phyloP scores from a whole-genome alignment of 1,140 invertebrate genomes.

The Tribolium castaneum region DNA sequence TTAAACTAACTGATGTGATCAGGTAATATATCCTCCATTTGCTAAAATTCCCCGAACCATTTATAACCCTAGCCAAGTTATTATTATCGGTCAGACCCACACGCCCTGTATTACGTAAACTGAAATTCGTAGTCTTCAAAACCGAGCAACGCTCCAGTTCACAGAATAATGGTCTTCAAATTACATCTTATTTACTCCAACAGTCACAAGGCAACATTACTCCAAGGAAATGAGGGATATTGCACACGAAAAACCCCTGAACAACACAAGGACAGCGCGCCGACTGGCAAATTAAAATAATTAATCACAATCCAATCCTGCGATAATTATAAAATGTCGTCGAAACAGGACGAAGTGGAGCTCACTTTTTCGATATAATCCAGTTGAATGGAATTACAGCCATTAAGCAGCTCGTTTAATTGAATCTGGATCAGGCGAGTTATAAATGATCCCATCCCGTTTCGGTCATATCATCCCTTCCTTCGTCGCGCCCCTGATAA shows the following conservation, averaged over 20 bases:
- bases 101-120: neutral
- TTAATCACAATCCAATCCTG: neutral
- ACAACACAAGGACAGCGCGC: neutral
- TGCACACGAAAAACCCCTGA: neutral
- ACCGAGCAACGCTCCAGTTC: neutral
- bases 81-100: neutral
- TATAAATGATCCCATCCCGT: slow-evolving; percentile 30
- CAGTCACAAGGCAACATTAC: neutral
- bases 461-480: slow-evolving; percentile 32
- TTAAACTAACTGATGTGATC: neutral
- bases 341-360: neutral
- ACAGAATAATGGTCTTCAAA: slow-evolving; percentile 23
- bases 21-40: neutral
- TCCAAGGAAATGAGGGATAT: neutral
- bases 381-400: slow-evolving; percentile 33
- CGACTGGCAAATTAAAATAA: neutral
- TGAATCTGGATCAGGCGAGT: slow-evolving; percentile 28
- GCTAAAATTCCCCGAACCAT: neutral
- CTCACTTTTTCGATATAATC: slow-evolving; percentile 24
- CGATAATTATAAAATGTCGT: slow-evolving; percentile 16
- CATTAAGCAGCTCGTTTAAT: slow-evolving; percentile 34
- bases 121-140: neutral
- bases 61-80: neutral
- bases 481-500: slow-evolving; percentile 20
- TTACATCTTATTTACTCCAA: slow-evolving; percentile 19